Conservation (phyloP, 2,113 vertebrate species). For the Petaurus breviceps region DNA sequence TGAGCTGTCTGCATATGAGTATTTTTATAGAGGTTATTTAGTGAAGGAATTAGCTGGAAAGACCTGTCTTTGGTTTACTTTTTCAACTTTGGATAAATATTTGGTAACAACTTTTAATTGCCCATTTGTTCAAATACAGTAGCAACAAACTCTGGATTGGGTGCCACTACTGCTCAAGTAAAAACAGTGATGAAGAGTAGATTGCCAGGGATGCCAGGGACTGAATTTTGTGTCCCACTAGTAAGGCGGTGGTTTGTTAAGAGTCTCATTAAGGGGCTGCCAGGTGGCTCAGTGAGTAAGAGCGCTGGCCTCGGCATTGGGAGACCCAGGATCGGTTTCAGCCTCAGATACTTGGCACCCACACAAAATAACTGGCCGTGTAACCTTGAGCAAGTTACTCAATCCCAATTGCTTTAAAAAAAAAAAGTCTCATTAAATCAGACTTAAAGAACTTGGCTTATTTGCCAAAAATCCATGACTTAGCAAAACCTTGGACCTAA, state of each 20-base stretch:
- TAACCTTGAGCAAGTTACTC: too few relatives aligned
- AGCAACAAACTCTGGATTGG: background rate
- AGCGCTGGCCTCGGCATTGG: too few relatives aligned
- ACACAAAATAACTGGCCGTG: too few relatives aligned
- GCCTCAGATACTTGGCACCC: too few relatives aligned
- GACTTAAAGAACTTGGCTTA: background rate
- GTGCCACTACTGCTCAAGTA: constrained; percentile 12
- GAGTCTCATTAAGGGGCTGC: background rate
- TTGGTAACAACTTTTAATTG: constrained; percentile 20
- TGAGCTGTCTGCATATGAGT: background rate
- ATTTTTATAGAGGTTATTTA: background rate
- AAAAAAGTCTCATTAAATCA: background rate
- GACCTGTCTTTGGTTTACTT: background rate
- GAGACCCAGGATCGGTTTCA: too few relatives aligned
- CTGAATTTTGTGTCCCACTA: background rate
- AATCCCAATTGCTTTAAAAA: too few relatives aligned
- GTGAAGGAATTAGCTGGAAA: background rate
- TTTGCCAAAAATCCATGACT: background rate
- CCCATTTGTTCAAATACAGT: background rate
- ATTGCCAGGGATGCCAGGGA: background rate
- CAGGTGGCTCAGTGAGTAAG: too few relatives aligned
- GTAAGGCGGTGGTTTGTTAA: background rate
- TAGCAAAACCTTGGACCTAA: background rate
- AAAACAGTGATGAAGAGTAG: constrained; percentile 3
- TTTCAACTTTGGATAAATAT: background rate